phyloP scores from a whole-genome alignment of 1,140 invertebrate species.

The Bombus superbus region DNA sequence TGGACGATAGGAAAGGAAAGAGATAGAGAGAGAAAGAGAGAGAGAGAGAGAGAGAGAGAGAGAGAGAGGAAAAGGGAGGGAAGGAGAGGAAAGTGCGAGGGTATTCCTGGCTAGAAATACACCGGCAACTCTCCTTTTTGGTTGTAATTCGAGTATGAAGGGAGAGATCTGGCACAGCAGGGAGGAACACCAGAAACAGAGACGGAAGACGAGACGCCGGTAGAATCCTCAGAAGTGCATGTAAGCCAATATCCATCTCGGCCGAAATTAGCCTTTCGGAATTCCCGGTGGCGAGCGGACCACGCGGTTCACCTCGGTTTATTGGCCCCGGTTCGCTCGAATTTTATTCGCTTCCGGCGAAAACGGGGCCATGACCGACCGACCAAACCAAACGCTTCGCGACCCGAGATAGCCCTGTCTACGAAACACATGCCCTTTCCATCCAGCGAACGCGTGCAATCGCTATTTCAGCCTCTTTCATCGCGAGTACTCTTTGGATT shows the following conservation, averaged over 20 bases:
- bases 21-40: background rate
- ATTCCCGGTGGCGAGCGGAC: slow-evolving; percentile 64
- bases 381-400: background rate
- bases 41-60: slow-evolving; percentile 21
- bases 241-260: slow-evolving; percentile 72
- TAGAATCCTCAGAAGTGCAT: slow-evolving; percentile 68
- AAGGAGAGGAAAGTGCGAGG: slow-evolving; percentile 19
- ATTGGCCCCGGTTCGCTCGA: slow-evolving; percentile 50
- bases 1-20: background rate
- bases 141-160: slow-evolving; percentile 68
- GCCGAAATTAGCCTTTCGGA: slow-evolving; percentile 74
- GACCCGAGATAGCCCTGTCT: no score
- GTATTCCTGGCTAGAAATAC: slow-evolving; percentile 56
- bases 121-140: slow-evolving; percentile 47
- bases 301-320: slow-evolving; percentile 62
- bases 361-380: slow-evolving; percentile 20
- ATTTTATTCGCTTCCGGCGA: slow-evolving; percentile 40
- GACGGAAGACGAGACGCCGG: slow-evolving; percentile 42
- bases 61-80: background rate
- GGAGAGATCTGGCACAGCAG: slow-evolving; percentile 59
- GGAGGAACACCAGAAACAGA: slow-evolving; percentile 33
- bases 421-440: no score
- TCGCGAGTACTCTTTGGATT: background rate
- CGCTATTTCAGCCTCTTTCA: no score
- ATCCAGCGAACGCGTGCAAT: background rate